Evolutionary conservation across 1,140 invertebrate species (phyloP), one percentile per base, ranked within the genome.

Genomic region (Trachymyrmex septentrionalis): DNA sequence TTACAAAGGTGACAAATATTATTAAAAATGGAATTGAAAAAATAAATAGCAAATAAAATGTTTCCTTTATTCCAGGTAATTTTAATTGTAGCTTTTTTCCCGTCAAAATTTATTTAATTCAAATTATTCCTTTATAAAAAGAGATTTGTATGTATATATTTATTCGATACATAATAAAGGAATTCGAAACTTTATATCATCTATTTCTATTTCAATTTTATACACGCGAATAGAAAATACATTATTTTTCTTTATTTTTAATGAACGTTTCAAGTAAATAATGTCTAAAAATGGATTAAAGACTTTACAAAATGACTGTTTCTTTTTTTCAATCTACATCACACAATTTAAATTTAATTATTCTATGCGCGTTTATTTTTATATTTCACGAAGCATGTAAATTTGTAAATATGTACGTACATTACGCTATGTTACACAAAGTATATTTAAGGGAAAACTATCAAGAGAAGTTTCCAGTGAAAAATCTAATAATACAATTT

Each of bases 401-500:
- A 64, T 44, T 77, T n/a, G 16, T 10, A 61, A 38, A 38, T 38
- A 27, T n/a, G n/a, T 27, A 38, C 34, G 0, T 38, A 38, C 14
- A 19, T 24, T 21, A 12, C 30, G 34, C 14, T 16, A 27, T 12
- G 34, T 27, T 27, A 19, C 34, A 59, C 12, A 48, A 77, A 19
- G 34, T 2, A n/a, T 19, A 27, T 48, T 27, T 34, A 38, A 9
- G n/a, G 2, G 48, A 12, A n/a, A 72, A 21, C 34, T 75, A 38
- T 59, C 24, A 4, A 48, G 69, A n/a, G 50, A 73, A 73, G 38
- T 50, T 73, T 57, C 1, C 69, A 30, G n/a, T 57, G 80, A 84
- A 61, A 84, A 84, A 84, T 84, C 69, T 82, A 82, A 72, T 72
- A 82, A 72, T 50, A 48, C 27, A 71, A 14, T 59, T 19, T 53